These are phyloP conservation scores for Chiloscyllium punctatum DNA, from an alignment of 2,797 vertebrate species.

Conservation along the genomic window DNA sequence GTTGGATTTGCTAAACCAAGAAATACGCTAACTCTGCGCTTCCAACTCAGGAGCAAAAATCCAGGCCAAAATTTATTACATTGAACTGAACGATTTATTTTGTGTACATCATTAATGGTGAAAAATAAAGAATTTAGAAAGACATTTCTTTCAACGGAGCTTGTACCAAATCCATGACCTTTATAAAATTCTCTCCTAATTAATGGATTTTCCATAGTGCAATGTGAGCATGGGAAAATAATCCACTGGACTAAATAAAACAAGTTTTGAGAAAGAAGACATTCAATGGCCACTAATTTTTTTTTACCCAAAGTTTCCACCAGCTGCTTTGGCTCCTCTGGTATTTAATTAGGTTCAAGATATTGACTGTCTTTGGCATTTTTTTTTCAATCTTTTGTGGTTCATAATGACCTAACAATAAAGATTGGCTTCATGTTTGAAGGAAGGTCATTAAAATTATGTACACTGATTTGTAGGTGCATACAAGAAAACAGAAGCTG, in stretches of 20 bases:
- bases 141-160: not conserved
- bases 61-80: not conserved
- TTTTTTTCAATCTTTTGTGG: not conserved
- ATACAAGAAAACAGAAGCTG: not conserved
- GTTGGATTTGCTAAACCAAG: too few relatives aligned
- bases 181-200: not conserved
- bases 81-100: not conserved
- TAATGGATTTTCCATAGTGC: not conserved
- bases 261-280: not conserved
- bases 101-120: not conserved
- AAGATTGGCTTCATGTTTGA: not conserved
- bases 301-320: not conserved
- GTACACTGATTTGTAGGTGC: not conserved
- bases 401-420: not conserved
- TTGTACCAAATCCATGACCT: not conserved
- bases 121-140: not conserved
- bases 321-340: not conserved
- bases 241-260: not conserved
- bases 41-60: too few relatives aligned
- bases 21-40: too few relatives aligned
- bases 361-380: not conserved
- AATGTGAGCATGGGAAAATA: not conserved
- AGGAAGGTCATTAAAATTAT: not conserved
- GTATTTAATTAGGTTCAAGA: not conserved
- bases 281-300: not conserved